Base-by-base conservation (phyloP, 2,888 invertebrate genomes). In the Eurois occulta region DNA sequence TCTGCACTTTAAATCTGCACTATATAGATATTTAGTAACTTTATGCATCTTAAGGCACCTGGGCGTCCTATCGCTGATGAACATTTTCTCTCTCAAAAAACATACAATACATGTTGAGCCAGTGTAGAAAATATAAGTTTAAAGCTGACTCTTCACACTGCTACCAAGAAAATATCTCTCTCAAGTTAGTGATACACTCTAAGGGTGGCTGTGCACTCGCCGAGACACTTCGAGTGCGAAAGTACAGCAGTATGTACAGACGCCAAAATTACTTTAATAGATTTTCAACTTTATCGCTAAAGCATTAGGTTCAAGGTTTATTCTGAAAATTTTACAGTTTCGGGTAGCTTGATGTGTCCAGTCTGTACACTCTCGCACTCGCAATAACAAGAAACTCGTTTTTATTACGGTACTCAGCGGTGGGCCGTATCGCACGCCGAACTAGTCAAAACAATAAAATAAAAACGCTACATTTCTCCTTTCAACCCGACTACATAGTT, bases 381-480 rank as follows among this genome's bases (percentile, higher is more conserved):
- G 46, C 16, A 28, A 28, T 28, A 7, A 55, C n/a, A 28, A 58
- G 28, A 58, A 13, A 28, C 32, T 60, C 18, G 18, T 35, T 21
- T 21, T 32, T 60, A 60, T 21, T 10, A 60, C 32, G 4, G 21
- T 32, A 32, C 60, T 32, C 32, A 32, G 10, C 32, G 10, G 10
- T 10, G 60, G 32, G 10, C 21, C 60, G 4, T 62, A 4, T 60
- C 8, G 1, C 13, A 64, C 24, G 11, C 18, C 21, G 10, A 0
- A 65, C 16, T 65, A 41, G 1, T 10, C 3, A 46, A 35, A 28
- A 76, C 18, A 28, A 41, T 8, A 41, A 3, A 52, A 38, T 62
- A 85, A 32, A 8, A 66, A 43, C 7, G 1, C 43, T n/a, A 64
- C 32, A 69, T 48, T 69, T 80, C 35, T 66, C 60, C 60, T 58